Conservation (phyloP, 2,113 vertebrate species). For the Myanophis thanlyinensis region DNA sequence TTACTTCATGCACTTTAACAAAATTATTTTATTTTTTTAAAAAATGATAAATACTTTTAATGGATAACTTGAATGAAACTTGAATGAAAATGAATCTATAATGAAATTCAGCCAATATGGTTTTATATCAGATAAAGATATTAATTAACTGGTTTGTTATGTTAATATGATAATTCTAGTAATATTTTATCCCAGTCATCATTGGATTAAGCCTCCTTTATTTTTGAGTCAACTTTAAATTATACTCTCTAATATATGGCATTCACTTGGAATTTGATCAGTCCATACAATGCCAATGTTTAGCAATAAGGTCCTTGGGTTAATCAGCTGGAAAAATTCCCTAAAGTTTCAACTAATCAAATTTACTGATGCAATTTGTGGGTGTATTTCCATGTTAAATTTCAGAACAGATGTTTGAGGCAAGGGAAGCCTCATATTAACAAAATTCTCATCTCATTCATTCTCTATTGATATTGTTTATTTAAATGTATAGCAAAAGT, state of each 20-base stretch:
- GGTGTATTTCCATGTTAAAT: conserved; percentile 63
- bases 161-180: conserved; percentile 58
- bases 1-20: conserved; percentile 38
- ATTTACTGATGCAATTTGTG: conserved; percentile 64
- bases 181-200: conserved; percentile 54
- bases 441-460: conserved; percentile 61
- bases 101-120: conserved; percentile 35
- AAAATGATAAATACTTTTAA: conserved; percentile 7
- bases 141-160: conserved; percentile 43
- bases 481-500: conserved; percentile 55
- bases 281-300: conserved; percentile 62
- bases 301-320: conserved; percentile 67
- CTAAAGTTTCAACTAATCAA: conserved; percentile 72
- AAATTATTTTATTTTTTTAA: background rate
- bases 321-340: conserved; percentile 73
- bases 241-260: conserved; percentile 67
- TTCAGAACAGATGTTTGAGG: conserved; percentile 68
- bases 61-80: conserved; percentile 35
- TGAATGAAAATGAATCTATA: conserved; percentile 31
- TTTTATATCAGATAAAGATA: conserved; percentile 45
- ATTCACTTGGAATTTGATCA: conserved; percentile 67
- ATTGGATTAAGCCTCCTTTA: conserved; percentile 65
- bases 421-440: conserved; percentile 51
- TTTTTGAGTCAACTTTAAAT: conserved; percentile 67
- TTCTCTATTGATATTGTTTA: conserved; percentile 62